Percentiles rank a stretch among this genome's conserved stretches.
Evolutionary conservation across 2,113 vertebrate genomes (phyloP).

Genomic region (Rhinogobius similis): DNA sequence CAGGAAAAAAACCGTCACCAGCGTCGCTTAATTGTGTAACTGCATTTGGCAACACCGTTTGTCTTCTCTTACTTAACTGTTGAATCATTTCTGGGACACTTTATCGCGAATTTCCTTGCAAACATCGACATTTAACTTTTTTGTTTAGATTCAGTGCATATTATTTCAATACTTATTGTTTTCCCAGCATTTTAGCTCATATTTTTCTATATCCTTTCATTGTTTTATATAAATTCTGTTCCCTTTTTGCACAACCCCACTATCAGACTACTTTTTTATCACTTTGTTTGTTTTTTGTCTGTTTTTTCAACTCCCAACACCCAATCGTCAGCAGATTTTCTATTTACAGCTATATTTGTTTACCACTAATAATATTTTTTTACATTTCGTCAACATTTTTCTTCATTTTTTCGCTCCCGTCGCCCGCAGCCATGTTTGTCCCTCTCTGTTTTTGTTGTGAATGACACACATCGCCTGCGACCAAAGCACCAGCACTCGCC

Average conservation of each 20-base stretch:
- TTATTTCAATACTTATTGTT: background rate
- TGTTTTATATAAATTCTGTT: background rate
- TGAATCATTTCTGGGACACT: background rate
- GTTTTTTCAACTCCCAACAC: background rate
- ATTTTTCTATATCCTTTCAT: background rate
- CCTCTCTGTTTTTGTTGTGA: constrained; percentile 1
- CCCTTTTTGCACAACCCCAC: background rate
- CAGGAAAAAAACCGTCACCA: background rate
- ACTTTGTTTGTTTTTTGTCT: background rate
- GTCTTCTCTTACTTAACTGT: background rate
- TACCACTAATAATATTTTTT: background rate
- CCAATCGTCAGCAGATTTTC: background rate
- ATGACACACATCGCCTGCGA: constrained; percentile 2
- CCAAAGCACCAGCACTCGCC: background rate
- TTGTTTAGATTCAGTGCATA: background rate
- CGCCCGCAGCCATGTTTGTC: background rate
- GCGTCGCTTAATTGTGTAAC: background rate
- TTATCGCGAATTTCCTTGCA: background rate
- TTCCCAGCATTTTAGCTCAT: background rate
- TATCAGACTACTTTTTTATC: background rate
- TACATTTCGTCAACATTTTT: background rate
- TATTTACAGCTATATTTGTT: background rate
- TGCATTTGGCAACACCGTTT: background rate
- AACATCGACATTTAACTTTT: background rate
- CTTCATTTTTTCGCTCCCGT: background rate